These are phyloP conservation scores for Actinopyga echinites DNA, from an alignment of 53 echinoderm and acorn worm species.

Conservation along the genomic window DNA sequence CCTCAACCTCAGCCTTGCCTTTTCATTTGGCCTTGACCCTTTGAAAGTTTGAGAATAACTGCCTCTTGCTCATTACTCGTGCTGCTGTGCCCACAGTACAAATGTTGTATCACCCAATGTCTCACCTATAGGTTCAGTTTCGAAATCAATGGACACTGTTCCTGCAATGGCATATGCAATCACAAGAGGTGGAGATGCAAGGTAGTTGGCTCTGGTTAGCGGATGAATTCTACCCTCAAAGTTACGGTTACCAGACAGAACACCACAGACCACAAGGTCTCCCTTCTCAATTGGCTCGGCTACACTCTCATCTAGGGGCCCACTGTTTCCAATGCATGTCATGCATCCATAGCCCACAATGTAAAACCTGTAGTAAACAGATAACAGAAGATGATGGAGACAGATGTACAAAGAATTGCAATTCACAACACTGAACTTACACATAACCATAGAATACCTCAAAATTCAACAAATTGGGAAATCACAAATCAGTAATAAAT, in stretches of 20 bases:
- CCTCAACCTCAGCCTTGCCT: too few relatives aligned
- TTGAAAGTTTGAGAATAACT: too few relatives aligned
- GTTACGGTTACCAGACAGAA: conserved; percentile 94
- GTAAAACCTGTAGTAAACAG: conserved; percentile 63
- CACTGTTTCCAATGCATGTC: conserved; percentile 98
- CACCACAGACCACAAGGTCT: conserved; percentile 92
- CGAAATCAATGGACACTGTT: conserved; percentile 93
- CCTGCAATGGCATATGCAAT: conserved; percentile 97
- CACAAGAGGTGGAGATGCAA: conserved; percentile 94
- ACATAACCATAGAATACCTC: neutral
- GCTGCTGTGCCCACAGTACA: too few relatives aligned
- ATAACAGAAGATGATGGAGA: neutral
- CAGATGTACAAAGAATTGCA: neutral
- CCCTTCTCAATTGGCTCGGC: conserved; percentile 93
- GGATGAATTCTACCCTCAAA: conserved; percentile 99
- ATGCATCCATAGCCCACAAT: conserved; percentile 97
- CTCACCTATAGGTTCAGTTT: conserved; percentile 90
- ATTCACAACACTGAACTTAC: neutral
- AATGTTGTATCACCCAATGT: neutral
- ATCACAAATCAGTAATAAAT: too few relatives aligned
- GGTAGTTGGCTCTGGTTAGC: conserved; percentile 91
- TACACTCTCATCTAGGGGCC: conserved; percentile 82
- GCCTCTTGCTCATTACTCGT: too few relatives aligned
- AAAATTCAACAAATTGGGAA: neutral
- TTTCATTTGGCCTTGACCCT: too few relatives aligned